Evolutionary conservation across 2,113 vertebrate genomes (phyloP).

Genomic region (Xiphorhynchus elegans): DNA sequence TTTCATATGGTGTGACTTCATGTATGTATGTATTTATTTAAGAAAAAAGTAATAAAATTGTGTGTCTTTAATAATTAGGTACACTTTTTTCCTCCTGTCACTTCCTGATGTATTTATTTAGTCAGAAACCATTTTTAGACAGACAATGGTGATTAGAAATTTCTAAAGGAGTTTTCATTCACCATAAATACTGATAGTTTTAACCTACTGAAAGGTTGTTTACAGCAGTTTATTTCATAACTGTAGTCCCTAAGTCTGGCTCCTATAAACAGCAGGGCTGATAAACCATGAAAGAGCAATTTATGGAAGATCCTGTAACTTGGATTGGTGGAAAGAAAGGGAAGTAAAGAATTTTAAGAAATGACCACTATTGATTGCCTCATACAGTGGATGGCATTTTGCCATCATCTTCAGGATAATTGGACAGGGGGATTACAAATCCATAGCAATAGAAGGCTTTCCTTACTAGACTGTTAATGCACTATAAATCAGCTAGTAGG

Average conservation of each 20-base stretch:
- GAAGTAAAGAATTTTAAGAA: constrained; percentile 69
- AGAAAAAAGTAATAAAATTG: background rate
- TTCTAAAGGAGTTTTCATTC: constrained; percentile 59
- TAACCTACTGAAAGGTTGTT: constrained; percentile 52
- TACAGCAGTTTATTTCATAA: constrained; percentile 61
- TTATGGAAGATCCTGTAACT: constrained; percentile 50
- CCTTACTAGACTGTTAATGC: constrained; percentile 70
- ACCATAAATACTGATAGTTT: constrained; percentile 49
- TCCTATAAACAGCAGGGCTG: constrained; percentile 59
- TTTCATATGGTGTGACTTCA: background rate
- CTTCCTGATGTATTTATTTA: constrained; percentile 39
- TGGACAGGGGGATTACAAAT: constrained; percentile 60
- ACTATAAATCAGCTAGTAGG: constrained; percentile 67
- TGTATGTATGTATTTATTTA: background rate
- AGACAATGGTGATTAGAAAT: constrained; percentile 48
- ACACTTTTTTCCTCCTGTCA: background rate
- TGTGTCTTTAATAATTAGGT: background rate
- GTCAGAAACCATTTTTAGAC: constrained; percentile 49
- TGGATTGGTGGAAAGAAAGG: constrained; percentile 42
- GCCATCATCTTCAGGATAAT: constrained; percentile 73
- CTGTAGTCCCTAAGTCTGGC: constrained; percentile 36
- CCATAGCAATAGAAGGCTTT: constrained; percentile 64
- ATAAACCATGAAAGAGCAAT: constrained; percentile 61
- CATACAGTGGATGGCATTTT: constrained; percentile 55
- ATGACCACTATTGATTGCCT: constrained; percentile 64